phyloP scores from a whole-genome alignment of 2,113 vertebrate genomes.

The Ctenomys sociabilis region DNA sequence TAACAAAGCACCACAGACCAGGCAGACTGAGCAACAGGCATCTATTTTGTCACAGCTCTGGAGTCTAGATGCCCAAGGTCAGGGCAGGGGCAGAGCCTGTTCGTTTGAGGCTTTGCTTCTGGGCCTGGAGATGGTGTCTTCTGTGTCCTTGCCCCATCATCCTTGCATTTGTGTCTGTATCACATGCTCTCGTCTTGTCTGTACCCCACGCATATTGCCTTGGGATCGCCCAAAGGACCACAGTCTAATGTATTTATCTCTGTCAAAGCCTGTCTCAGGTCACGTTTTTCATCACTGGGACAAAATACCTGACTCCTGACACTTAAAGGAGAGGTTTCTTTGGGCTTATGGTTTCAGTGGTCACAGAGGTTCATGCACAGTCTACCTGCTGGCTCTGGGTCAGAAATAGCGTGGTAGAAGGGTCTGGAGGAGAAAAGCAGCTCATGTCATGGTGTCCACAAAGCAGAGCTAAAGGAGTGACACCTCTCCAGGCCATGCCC shows the following conservation, averaged over 20 bases:
- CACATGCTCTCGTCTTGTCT: not conserved
- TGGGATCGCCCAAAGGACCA: not conserved
- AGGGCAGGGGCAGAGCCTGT: not conserved
- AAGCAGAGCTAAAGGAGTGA: not conserved
- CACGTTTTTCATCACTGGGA: not conserved
- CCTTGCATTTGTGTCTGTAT: not conserved
- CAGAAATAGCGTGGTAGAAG: not conserved
- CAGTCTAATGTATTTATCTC: not conserved
- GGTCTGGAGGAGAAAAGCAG: not conserved
- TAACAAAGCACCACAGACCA: not conserved
- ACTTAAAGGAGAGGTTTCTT: not conserved
- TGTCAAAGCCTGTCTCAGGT: not conserved
- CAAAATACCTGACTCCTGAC: not conserved
- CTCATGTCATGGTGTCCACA: not conserved
- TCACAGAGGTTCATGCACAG: not conserved
- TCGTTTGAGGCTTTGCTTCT: not conserved
- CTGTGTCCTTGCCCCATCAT: not conserved
- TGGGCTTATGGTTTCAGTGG: not conserved
- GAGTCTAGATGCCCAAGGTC: not conserved
- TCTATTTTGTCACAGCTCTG: not conserved
- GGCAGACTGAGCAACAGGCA: not conserved
- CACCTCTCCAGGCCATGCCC: too few species aligned
- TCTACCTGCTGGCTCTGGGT: not conserved
- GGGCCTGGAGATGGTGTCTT: not conserved
- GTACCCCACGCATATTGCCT: not conserved